Conservation (phyloP, 2,113 vertebrate genomes). For the Chaetodon auriga region DNA sequence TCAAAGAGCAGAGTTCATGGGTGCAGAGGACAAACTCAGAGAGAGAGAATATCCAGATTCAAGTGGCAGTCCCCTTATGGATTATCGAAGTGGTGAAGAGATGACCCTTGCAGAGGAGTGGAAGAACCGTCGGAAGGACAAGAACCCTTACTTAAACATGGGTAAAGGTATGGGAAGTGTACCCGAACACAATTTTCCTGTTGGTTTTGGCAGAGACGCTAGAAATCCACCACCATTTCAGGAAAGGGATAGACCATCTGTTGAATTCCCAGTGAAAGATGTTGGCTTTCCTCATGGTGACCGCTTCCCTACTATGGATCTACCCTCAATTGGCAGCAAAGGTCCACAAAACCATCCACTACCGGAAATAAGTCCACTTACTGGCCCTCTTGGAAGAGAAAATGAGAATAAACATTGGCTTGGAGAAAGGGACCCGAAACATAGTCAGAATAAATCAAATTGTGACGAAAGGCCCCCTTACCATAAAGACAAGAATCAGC, state of each 20-base stretch:
- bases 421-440: slow-evolving; percentile 72
- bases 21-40: slow-evolving; percentile 56
- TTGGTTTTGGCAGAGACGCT: slow-evolving; percentile 69
- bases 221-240: slow-evolving; percentile 66
- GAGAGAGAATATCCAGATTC: slow-evolving; percentile 73
- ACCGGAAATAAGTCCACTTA: slow-evolving; percentile 53
- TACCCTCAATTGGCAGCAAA: slow-evolving; percentile 64
- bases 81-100: slow-evolving; percentile 81
- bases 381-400: slow-evolving; percentile 67
- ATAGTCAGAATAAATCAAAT: slow-evolving; percentile 57
- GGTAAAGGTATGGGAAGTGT: slow-evolving; percentile 61
- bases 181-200: slow-evolving; percentile 64
- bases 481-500: slow-evolving; percentile 68
- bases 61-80: slow-evolving; percentile 70
- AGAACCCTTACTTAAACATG: slow-evolving; percentile 50
- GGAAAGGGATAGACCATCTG: slow-evolving; percentile 55
- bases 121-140: slow-evolving; percentile 78
- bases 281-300: slow-evolving; percentile 64
- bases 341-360: slow-evolving; percentile 64
- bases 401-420: slow-evolving; percentile 78
- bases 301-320: slow-evolving; percentile 68
- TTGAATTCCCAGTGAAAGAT: slow-evolving; percentile 78
- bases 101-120: slow-evolving; percentile 85
- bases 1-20: slow-evolving; percentile 69
- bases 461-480: slow-evolving; percentile 66